Evolutionary conservation across 1,140 invertebrate species (phyloP), one percentile per base, ranked within the genome.

Genomic region (Leucophenga varia): DNA sequence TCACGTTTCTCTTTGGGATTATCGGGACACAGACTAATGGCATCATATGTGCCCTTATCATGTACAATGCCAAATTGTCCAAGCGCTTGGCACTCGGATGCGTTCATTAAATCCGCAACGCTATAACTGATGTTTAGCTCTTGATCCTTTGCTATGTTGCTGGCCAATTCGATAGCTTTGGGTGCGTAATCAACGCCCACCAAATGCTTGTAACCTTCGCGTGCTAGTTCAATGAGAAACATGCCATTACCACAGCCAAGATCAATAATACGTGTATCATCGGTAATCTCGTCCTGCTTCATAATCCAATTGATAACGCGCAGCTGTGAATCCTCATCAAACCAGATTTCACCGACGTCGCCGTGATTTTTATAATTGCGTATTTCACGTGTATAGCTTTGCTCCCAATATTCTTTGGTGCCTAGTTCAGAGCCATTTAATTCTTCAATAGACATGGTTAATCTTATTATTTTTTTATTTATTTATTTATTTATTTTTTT

Each of bases 11-110:
- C 65, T 37, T 80, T 78, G 0, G 86, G 75, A 64, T 88, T 78
- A 1, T 87, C 81, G 1, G 88, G 87, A 67, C 83, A 84, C 4
- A 97, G 76, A 67, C 90, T 88, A 32, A 97, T 86, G 0, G 94
- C 92, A 79, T 96, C 93, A 73, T 93, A 97, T 1, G 94, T 97
- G 0, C 95, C 93, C 78, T 97, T 96, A 73, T 96, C 93, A 40
- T 94, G 81, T 0, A 85, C 77, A 10, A 92, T 59, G 58, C 83
- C 80, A 61, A 83, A 91, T 44, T 77, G 76, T 5, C 76, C 56
- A 74, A 22, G 12, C 0, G 36, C 38, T 20, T 45, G 32, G 2
- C 55, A 45, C 1, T 38, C 9, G 8, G 46, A 49, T 1, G 30
- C 52, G 47, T 59, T 47, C 2, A 72, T 60, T 2, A 47, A 45